Evolutionary conservation across 2,113 vertebrate genomes (phyloP).

Genomic region (Cranoglanis bouderius): DNA sequence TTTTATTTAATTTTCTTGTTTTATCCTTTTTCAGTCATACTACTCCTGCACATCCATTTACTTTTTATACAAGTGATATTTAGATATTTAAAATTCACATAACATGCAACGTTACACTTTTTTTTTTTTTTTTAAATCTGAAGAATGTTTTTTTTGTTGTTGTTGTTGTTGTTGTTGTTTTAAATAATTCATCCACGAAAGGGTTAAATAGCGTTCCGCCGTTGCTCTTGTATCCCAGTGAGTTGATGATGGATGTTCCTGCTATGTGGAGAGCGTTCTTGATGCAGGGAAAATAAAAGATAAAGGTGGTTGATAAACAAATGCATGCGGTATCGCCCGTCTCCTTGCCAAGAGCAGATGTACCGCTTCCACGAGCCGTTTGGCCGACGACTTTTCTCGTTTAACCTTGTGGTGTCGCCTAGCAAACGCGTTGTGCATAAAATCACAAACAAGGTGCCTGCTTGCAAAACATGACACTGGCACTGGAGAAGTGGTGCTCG

Average conservation of each 20-base stretch:
- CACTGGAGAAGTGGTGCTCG: neutral
- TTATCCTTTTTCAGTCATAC: neutral
- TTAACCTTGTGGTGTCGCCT: neutral
- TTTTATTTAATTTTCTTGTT: neutral
- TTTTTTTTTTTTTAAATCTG: too few species aligned
- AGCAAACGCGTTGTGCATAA: slow-evolving; percentile 5
- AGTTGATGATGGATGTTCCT: slow-evolving; percentile 28
- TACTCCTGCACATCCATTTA: neutral
- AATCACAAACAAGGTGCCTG: slow-evolving; percentile 18
- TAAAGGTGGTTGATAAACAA: slow-evolving; percentile 32
- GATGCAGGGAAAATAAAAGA: slow-evolving; percentile 4
- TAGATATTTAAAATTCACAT: neutral
- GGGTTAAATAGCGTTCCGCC: neutral
- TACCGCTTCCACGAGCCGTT: slow-evolving; percentile 6
- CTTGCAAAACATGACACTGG: slow-evolving; percentile 15
- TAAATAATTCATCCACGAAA: neutral
- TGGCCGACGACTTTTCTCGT: slow-evolving; percentile 17
- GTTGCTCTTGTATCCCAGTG: neutral
- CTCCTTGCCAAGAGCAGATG: slow-evolving; percentile 18
- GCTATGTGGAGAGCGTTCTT: neutral
- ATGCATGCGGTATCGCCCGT: neutral
- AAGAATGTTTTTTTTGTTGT: too few species aligned
- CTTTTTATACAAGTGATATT: neutral
- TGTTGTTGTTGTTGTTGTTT: too few species aligned
- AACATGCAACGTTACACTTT: neutral